Evolutionary conservation across 2,888 invertebrate species (phyloP), one percentile per base, ranked within the genome.

Genomic region (Blastobasis lacticolella): DNA sequence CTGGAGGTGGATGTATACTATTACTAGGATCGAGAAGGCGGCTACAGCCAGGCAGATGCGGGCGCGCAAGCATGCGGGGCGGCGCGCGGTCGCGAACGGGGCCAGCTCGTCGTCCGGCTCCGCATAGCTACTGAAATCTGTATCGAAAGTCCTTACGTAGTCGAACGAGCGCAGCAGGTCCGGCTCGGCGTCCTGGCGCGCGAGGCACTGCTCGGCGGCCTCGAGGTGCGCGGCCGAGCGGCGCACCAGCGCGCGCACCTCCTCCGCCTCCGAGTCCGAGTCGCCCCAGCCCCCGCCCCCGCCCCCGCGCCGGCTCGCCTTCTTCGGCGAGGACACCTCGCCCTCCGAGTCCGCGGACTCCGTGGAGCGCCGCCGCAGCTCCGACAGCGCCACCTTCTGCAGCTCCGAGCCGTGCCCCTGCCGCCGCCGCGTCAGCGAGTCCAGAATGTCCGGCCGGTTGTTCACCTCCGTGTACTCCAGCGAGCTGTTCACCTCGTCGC

Each of bases 231-330:
- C 81, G 59, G 89, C 86, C 37, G 93, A 93, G 54, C 91, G 90
- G 47, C 91, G 89, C 49, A 94, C 78, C 41, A 94, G 78, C 63
- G 92, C 88, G 48, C 91, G 89, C 42, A 92, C 82, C 58, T 92
- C 92, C 59, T 93, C 93, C 41, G 89, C 75, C 66, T 93, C 93
- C 51, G 92, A 92, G 66, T 93, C 93, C 48, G 92, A 91, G 63
- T 89, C 89, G 51, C 71, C 76, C 73, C 79, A 78, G 53, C 73
- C 93, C 48, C 92, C 91, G 63, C 89, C 89, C 51, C 71, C 76
- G 73, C 79, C 78, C 53, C 73, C 73, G 53, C 79, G 63, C 0
- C 82, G 63, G 45, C 78, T 72, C 52, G 78, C 78, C 63, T 82
- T 81, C 64, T 80, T 81, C 6, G 84, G 81, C 48, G 83, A 78